phyloP scores from a whole-genome alignment of 1,140 invertebrate species.

The Ips typographus region DNA sequence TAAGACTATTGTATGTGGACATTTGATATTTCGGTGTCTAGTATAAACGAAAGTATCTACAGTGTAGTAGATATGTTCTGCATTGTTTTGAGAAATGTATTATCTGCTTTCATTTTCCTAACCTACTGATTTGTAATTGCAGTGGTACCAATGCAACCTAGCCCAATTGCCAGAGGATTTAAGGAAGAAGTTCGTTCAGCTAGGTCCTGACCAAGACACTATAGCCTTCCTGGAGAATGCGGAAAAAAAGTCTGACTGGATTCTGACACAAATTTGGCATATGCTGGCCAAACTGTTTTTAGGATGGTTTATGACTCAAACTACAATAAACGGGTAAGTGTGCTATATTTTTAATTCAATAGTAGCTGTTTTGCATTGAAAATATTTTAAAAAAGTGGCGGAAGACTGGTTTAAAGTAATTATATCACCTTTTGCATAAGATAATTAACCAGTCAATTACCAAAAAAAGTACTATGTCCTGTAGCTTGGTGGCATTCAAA shows the following conservation, averaged over 20 bases:
- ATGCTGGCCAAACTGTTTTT: constrained; percentile 68
- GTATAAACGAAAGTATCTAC: no score
- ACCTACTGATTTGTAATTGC: constrained; percentile 45
- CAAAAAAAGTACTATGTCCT: no score
- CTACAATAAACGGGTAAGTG: constrained; percentile 81
- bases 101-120: no score
- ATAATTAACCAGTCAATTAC: no score
- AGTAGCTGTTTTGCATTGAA: neutral
- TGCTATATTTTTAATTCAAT: neutral
- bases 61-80: no score
- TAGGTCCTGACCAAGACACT: constrained; percentile 69
- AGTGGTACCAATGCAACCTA: constrained; percentile 69
- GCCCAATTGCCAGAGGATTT: constrained; percentile 52
- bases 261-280: constrained; percentile 77
- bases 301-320: constrained; percentile 76
- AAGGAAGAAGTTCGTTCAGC: constrained; percentile 61
- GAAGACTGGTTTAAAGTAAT: no score
- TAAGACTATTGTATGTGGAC: no score
- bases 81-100: no score
- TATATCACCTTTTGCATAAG: no score
- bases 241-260: constrained; percentile 70
- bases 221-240: constrained; percentile 69
- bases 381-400: neutral
- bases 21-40: no score
- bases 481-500: no score